Percentiles rank a stretch among this genome's conserved stretches.
Conservation (phyloP, 2,113 vertebrate genomes). For the Serilophus lunatus region DNA sequence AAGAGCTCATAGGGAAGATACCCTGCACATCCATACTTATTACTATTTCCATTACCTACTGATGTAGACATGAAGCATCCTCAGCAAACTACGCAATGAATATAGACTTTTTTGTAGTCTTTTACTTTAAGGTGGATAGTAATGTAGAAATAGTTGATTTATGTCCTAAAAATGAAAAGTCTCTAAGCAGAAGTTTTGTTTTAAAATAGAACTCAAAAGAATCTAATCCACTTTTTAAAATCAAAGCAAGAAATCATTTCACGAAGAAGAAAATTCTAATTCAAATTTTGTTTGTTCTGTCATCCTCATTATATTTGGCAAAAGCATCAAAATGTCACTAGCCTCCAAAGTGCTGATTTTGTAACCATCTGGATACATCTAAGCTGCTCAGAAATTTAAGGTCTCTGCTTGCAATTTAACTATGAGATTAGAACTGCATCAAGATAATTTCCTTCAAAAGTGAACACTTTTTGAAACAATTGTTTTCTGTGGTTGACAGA, state of each 20-base stretch:
- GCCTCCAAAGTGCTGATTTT: not conserved
- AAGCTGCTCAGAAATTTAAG: not conserved
- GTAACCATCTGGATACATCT: not conserved
- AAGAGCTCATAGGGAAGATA: not conserved
- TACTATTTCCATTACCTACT: not conserved
- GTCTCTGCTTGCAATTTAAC: not conserved
- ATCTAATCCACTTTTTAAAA: not conserved
- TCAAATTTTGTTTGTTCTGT: not conserved
- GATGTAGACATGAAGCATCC: not conserved
- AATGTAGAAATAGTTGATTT: not conserved
- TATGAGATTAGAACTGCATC: not conserved
- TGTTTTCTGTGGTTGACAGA: not conserved
- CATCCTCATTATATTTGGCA: not conserved
- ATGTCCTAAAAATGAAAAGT: not conserved
- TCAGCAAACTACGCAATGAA: not conserved
- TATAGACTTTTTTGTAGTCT: not conserved
- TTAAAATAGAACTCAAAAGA: not conserved
- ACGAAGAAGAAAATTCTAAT: not conserved
- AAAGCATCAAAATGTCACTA: not conserved
- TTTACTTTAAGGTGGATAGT: not conserved
- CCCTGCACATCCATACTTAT: not conserved
- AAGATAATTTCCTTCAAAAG: not conserved
- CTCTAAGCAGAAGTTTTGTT: not conserved
- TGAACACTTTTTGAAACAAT: not conserved
- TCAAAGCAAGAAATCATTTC: not conserved